phyloP scores from a whole-genome alignment of 2,113 vertebrate genomes.

The Cinclus cinclus region DNA sequence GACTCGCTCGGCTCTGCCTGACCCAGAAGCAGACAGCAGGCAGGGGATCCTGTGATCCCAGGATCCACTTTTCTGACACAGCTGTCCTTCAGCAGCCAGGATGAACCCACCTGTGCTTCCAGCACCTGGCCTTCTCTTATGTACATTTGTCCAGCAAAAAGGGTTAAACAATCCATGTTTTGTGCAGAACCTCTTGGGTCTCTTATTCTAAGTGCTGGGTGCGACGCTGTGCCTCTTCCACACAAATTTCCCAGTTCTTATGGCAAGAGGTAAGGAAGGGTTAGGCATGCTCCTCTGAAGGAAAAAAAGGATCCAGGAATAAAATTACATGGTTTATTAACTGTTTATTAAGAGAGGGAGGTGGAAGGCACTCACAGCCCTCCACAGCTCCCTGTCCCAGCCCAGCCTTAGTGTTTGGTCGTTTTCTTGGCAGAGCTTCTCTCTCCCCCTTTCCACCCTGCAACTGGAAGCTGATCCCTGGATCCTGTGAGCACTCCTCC shows the following conservation, averaged over 20 bases:
- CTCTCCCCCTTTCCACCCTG: neutral
- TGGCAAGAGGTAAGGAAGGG: neutral
- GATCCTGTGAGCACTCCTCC: neutral
- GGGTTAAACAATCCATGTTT: neutral
- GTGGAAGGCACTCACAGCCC: accelerated
- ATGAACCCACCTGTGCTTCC: neutral
- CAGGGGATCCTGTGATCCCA: neutral
- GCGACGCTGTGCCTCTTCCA: accelerated
- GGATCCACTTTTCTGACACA: neutral
- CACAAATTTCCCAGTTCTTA: neutral
- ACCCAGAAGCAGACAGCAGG: neutral
- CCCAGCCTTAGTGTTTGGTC: neutral
- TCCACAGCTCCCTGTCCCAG: neutral
- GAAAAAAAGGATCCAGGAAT: neutral
- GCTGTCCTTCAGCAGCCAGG: accelerated
- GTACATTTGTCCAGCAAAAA: neutral
- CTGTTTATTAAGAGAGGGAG: neutral
- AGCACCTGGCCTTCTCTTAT: neutral
- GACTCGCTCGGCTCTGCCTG: neutral
- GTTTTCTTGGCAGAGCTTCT: neutral
- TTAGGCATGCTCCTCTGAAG: neutral
- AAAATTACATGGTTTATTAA: neutral
- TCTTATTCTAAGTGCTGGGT: accelerated
- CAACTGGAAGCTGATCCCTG: neutral
- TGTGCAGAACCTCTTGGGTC: neutral